Base-by-base conservation (phyloP, 2,113 vertebrate genomes). In the Vulpes vulpes region DNA sequence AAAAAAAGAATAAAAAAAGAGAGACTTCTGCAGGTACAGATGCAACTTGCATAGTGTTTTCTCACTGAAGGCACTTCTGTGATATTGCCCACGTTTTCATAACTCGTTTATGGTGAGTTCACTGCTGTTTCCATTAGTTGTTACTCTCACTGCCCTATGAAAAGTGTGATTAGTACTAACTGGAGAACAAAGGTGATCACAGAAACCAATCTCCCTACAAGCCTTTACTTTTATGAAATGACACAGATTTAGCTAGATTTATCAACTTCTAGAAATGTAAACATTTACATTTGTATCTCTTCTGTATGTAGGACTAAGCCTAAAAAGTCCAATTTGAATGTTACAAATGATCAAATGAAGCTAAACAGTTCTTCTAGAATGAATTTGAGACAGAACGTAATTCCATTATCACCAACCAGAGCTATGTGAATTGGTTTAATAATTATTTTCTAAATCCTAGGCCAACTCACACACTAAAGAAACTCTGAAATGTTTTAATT, bases 321-420 rank as follows among this genome's bases (percentile, higher is more conserved):
- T 96, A 82, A 43, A 74, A 96, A 64, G 11, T 82, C 51, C 57
- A 94, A 71, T 89, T 91, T 95, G 88, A 83, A 97, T 86, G 71
- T 43, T 84, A 93, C 71, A 79, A 83, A 98, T 88, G 87, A 95
- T 49, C 67, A 96, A 96, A 93, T 82, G 59, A 93, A 55, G 64
- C 88, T 93, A 96, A 97, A 90, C 73, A 91, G 96, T 59, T 94
- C 82, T 74, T 96, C 64, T 79, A 96, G 94, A 96, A 97, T 96
- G 62, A 96, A 79, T 69, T 38, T 97, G 71, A 97, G 55, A 93
- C 30, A 96, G 62, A 96, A 97, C 92, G 83, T 92, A 95, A 96
- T 94, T 96, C 64, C 59, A 90, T 94, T 88, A 95, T 80, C 82
- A 96, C 92, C 85, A 91, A 91, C 78, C 78, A 92, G 53, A 20